A percentile compares a stretch with the other conserved stretches of the same genome.
Conservation (phyloP, 2,113 vertebrate genomes). For the Pyrgilauda ruficollis region DNA sequence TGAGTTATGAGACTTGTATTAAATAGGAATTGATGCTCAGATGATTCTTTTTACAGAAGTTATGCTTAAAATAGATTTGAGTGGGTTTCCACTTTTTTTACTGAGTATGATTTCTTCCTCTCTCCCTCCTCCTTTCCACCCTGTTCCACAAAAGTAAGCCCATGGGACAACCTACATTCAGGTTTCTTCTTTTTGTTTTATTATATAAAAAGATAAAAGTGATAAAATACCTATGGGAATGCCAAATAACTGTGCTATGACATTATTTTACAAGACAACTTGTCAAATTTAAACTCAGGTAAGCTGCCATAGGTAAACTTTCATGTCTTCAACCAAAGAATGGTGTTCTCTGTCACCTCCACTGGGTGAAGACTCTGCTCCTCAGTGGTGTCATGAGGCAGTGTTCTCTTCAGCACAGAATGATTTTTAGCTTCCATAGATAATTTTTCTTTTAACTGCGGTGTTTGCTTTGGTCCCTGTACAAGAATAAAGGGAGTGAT, state of each 20-base stretch:
- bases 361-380: background rate
- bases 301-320: background rate
- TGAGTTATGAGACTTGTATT: background rate
- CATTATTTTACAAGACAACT: slow-evolving; percentile 21
- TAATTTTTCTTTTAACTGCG: background rate
- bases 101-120: slow-evolving; percentile 17
- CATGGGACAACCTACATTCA: background rate
- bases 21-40: background rate
- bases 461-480: background rate
- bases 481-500: background rate
- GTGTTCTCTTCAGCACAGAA: background rate
- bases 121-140: background rate
- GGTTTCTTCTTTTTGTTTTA: background rate
- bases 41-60: slow-evolving; percentile 24
- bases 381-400: background rate
- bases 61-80: slow-evolving; percentile 36
- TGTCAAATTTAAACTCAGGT: background rate
- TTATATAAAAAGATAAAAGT: background rate
- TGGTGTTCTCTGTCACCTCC: background rate
- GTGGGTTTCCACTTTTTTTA: slow-evolving; percentile 30
- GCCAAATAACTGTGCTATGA: background rate
- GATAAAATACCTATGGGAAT: slow-evolving; percentile 3
- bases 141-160: slow-evolving; percentile 18
- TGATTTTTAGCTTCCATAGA: background rate
- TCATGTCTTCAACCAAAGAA: background rate